Base-by-base conservation (phyloP, 2,113 vertebrate species). In the Leuciscus idus region DNA sequence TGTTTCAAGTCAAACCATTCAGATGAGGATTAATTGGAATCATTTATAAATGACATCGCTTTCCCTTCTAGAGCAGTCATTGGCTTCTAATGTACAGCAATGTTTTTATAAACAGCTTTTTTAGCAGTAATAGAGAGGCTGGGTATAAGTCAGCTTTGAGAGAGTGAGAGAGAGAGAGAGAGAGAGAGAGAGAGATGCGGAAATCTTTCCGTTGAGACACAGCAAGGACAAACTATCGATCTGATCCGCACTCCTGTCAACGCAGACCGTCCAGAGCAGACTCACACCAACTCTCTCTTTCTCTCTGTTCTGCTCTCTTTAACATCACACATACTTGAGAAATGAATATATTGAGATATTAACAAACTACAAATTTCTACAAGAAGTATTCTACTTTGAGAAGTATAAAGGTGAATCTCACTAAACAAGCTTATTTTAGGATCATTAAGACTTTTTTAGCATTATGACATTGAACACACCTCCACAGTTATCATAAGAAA, bases 141-240 rank as follows among this genome's bases (percentile, higher is more conserved):
- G 46, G 33, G 39, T 62, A 28, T 50, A 83, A 55, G 81, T 68
- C 62, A 70, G 39, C 48, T 21, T 46, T 17, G 57, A 64, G 26
- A 85, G 57, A 64, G 33, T 1, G 13, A 48, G 61, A 50, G 81
- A 23, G 6, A 30, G 8, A 46, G 80, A 46, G 8, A 61, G 33
- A 62, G 39, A 79, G 43, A 85, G 90, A 87, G 68, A 91, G 82
- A 85, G 55, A 88, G 90, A 81, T 52, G 78, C 48, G 57, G 85
- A 87, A 89, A 87, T 89, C 83, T 89, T 89, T 87, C 77, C 85
- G 23, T 72, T 79, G 87, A 89, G 87, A 88, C 84, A 57, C 28
- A 73, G 84, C 91, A 92, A 93, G 92, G 91, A 92, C 89, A 89
- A 87, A 72, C 39, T 77, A 93, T 46, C 7, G 91, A 92, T 91